Conservation (phyloP, 1,140 invertebrate species). For the Metopolophium dirhodum region DNA sequence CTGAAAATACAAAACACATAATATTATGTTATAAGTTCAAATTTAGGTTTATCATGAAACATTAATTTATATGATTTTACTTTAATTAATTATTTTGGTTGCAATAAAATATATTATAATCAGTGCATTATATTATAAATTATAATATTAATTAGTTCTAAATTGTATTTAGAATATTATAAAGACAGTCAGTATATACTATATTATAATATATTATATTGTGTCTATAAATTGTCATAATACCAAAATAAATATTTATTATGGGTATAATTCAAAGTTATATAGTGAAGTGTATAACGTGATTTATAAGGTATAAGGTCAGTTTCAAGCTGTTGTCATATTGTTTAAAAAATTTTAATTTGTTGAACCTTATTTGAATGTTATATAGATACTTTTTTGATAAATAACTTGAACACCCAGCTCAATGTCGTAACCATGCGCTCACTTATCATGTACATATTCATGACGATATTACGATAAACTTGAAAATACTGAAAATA, state of each 20-base stretch:
- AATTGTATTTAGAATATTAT: background rate
- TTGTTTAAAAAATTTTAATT: background rate
- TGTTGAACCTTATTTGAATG: background rate
- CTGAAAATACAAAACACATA: background rate
- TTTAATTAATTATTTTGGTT: background rate
- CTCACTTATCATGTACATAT: background rate
- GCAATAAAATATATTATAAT: no score
- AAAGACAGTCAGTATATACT: no score
- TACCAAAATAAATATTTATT: background rate
- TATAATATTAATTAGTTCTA: background rate
- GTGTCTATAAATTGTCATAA: background rate
- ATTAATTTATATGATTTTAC: background rate
- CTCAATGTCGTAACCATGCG: background rate
- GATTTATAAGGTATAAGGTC: no score
- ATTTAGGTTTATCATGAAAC: background rate
- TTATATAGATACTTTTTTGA: background rate
- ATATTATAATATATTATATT: background rate
- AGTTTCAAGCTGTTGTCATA: background rate
- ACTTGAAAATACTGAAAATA: constrained; percentile 1
- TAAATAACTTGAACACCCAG: background rate
- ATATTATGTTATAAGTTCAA: background rate
- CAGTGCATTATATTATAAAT: background rate
- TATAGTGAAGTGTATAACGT: background rate
- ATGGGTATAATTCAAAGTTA: background rate
- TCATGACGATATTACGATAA: background rate